Evolutionary conservation across 2,888 invertebrate genomes (phyloP), one percentile per base, ranked within the genome.

Genomic region (Diplolepis rosae): DNA sequence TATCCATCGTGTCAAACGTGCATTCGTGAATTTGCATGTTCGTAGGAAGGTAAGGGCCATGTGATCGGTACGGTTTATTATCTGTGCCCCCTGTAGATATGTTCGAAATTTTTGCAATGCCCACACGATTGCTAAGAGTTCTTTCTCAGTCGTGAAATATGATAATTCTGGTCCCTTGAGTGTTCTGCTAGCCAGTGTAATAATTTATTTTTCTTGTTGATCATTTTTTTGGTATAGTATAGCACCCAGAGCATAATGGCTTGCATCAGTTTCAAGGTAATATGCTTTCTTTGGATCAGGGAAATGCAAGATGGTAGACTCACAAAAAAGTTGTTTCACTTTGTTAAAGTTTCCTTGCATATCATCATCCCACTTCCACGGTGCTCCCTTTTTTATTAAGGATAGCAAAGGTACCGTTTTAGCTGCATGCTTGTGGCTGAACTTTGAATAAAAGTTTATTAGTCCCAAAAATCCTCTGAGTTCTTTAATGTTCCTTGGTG

Each of bases 51-150:
- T n/a, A n/a, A n/a, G n/a, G n/a, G n/a, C n/a, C n/a, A n/a, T n/a
- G n/a, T 35, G 35, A 2, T 35, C 7, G 11, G 35, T 35, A 1
- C 35, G 9, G 2, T 7, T 35, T 1, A 35, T 71, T 1, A 83
- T 68, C 18, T 70, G n/a, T 0, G 69, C 56, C 0, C 82, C 83
- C 6, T 78, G 35, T 35, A 72, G 2, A 32, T 66, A 72, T n/a
- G 73, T 50, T 6, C 67, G 48, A 45, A 75, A 75, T 39, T 72
- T 72, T 51, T 50, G 5, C 13, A 70, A 28, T 0, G 69, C 68
- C 76, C 73, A 77, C 11, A 73, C 65, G 0, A 72, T 68, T 0
- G 71, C 72, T 2, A 71, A 22, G 0, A 71, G 50, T 42, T 76
- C 72, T 15, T 76, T 74, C 35, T 76, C 70, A 0, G 73, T 56